These are phyloP conservation scores for Coregonus sp. DNA, from an alignment of 2,797 vertebrate species.

Conservation along the genomic window DNA sequence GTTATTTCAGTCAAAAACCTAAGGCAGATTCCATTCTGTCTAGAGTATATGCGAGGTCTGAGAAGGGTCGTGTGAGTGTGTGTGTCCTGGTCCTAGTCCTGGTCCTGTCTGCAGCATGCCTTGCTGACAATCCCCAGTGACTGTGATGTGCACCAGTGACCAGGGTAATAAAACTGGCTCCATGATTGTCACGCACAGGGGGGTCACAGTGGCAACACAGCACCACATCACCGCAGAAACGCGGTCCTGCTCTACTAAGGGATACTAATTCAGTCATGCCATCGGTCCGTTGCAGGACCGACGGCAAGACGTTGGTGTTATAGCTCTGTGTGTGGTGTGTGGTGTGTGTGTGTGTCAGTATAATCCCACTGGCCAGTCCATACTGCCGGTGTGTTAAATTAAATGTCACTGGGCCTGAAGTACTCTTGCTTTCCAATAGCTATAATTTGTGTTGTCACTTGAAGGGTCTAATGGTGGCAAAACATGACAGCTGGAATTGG, in stretches of 20 bases:
- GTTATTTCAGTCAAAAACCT: no score
- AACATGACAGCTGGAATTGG: slow-evolving; percentile 51
- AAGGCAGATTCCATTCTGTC: no score
- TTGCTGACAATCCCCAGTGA: not conserved
- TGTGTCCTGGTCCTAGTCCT: not conserved
- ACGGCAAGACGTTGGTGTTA: no score
- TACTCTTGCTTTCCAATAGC: slow-evolving; percentile 40
- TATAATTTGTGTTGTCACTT: slow-evolving; percentile 50
- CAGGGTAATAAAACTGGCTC: not conserved
- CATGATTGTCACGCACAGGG: not conserved
- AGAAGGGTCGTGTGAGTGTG: not conserved
- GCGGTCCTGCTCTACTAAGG: not conserved
- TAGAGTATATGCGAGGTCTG: no score
- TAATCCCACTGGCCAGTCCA: slow-evolving; percentile 24
- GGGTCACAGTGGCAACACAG: not conserved
- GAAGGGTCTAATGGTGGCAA: slow-evolving; percentile 43
- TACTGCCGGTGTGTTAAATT: slow-evolving; percentile 30
- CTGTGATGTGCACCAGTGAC: not conserved
- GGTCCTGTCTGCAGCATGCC: not conserved
- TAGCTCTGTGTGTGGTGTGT: no score
- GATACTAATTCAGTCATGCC: slow-evolving; percentile 11
- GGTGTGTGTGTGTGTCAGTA: not conserved
- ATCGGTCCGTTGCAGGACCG: not conserved
- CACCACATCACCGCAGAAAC: not conserved
- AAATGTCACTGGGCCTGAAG: slow-evolving; percentile 46